Percentiles rank a stretch among this genome's conserved stretches.
Evolutionary conservation across 2,113 vertebrate species (phyloP).

Genomic region (Callithrix jacchus): DNA sequence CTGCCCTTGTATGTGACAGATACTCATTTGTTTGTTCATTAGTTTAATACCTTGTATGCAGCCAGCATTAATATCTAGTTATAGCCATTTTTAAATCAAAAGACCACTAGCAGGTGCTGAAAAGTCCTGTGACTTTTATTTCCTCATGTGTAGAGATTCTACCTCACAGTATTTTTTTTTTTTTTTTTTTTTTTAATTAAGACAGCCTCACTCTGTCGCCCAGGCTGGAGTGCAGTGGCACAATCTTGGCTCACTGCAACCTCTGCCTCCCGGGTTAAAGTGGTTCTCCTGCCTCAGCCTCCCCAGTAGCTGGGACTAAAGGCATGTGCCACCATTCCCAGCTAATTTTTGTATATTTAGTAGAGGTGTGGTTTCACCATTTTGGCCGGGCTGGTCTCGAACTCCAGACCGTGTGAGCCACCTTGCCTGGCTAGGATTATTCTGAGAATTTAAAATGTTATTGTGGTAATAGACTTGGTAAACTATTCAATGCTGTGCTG

Average conservation of each 20-base stretch:
- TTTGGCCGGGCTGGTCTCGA: too few relatives aligned
- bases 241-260: too few relatives aligned
- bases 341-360: too few relatives aligned
- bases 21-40: background rate
- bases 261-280: too few relatives aligned
- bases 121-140: background rate
- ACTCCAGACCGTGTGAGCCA: too few relatives aligned
- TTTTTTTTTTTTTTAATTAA: too few relatives aligned
- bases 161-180: background rate
- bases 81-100: background rate
- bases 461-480: background rate
- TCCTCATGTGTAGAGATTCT: background rate
- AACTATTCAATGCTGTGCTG: background rate
- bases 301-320: too few relatives aligned
- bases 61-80: background rate
- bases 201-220: too few relatives aligned
- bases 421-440: background rate
- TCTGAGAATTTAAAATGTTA: background rate
- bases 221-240: too few relatives aligned
- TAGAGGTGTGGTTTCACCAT: too few relatives aligned
- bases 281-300: too few relatives aligned
- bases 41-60: background rate
- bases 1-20: background rate
- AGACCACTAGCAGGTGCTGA: background rate
- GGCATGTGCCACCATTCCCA: too few relatives aligned